Evolutionary conservation across 2,113 vertebrate species (phyloP).

Genomic region (Turdus rufiventris): DNA sequence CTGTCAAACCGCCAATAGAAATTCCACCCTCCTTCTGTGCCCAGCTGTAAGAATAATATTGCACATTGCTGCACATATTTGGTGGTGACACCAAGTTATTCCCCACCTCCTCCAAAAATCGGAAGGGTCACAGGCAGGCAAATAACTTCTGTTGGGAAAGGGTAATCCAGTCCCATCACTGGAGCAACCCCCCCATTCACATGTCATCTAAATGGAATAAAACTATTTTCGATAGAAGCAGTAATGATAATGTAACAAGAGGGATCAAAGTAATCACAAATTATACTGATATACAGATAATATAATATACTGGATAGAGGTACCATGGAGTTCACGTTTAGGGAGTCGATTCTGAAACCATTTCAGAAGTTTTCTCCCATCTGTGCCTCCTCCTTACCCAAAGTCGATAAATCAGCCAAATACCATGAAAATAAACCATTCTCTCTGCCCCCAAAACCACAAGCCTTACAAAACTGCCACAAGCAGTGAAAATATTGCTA

Average conservation of each 20-base stretch:
- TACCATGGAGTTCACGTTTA: fast-evolving
- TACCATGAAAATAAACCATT: neutral
- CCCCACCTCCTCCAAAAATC: neutral
- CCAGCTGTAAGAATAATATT: neutral
- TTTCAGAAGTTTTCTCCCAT: neutral
- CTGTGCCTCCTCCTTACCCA: neutral
- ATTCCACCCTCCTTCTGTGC: neutral
- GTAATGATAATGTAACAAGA: neutral
- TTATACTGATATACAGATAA: neutral
- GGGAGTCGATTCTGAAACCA: neutral
- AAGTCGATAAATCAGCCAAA: neutral
- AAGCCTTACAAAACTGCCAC: neutral
- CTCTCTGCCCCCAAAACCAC: neutral
- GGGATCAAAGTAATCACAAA: neutral
- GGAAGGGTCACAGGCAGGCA: neutral
- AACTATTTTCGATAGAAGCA: neutral
- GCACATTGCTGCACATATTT: neutral
- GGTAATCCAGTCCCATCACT: neutral
- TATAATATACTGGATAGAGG: neutral
- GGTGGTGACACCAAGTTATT: neutral
- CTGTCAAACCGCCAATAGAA: neutral
- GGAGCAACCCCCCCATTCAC: neutral
- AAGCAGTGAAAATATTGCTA: neutral
- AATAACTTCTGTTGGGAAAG: neutral
- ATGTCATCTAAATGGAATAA: neutral